Conservation (phyloP, 2,888 invertebrate species). For the Pristionchus maxplancki region DNA sequence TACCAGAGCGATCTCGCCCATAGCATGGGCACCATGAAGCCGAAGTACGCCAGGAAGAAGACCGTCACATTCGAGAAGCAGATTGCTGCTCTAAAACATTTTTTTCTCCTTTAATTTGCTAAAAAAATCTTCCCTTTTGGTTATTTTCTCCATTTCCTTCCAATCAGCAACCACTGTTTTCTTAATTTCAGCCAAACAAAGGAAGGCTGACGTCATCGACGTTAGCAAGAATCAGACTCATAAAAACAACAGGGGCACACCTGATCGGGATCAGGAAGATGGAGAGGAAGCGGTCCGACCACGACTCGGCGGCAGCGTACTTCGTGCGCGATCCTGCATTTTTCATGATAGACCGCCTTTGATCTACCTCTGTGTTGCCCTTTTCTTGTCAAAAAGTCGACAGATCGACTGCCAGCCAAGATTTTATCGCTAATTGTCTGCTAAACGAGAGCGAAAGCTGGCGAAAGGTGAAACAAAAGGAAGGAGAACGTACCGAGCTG, state of each 20-base stretch:
- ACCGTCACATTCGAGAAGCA: constrained; percentile 73
- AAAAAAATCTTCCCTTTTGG: no score
- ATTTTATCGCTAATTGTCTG: neutral
- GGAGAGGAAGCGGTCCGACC: constrained; percentile 44
- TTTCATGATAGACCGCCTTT: neutral
- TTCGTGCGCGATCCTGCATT: constrained; percentile 46
- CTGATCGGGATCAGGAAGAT: constrained; percentile 50
- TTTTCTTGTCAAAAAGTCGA: neutral
- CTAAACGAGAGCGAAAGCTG: neutral
- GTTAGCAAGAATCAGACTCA: neutral
- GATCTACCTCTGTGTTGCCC: neutral
- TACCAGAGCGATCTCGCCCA: constrained; percentile 73
- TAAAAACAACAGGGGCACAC: neutral
- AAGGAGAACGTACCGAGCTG: neutral
- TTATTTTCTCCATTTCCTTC: neutral
- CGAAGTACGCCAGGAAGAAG: constrained; percentile 75
- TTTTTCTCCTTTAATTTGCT: neutral
- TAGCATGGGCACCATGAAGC: constrained; percentile 73
- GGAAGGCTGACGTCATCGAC: neutral
- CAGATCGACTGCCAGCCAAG: neutral
- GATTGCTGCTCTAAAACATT: constrained; percentile 63
- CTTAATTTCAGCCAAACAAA: neutral
- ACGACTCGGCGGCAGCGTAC: constrained; percentile 49
- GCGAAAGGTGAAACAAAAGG: neutral
- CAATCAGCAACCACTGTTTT: neutral